Conservation (phyloP, 2,888 invertebrate genomes). For the Pocota personata region DNA sequence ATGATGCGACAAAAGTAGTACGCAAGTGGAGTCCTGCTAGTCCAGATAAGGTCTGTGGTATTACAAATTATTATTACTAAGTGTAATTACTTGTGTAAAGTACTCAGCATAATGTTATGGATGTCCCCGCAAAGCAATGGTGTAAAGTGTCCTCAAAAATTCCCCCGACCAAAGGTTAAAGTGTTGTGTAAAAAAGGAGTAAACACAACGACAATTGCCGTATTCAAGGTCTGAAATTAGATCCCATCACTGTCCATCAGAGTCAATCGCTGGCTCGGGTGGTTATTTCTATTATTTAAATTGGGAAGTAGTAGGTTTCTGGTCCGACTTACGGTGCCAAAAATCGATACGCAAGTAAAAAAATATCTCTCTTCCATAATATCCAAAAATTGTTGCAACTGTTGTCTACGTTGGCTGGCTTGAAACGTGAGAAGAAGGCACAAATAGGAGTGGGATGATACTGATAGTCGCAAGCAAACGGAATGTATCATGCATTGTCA, state of each 20-base stretch:
- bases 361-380: no score
- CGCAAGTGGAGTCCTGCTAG: slow-evolving; percentile 5
- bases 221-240: neutral
- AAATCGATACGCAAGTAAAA: no score
- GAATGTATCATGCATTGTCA: no score
- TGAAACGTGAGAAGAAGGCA: no score
- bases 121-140: neutral
- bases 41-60: slow-evolving; percentile 33
- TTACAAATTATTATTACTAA: slow-evolving; percentile 36
- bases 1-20: slow-evolving; percentile 26
- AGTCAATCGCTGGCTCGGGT: neutral
- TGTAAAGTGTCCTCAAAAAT: neutral
- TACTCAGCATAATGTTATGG: neutral
- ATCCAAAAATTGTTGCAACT: no score
- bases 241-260: no score
- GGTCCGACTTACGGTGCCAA: no score
- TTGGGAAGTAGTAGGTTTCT: no score
- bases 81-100: slow-evolving; percentile 28
- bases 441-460: no score
- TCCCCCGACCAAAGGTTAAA: neutral
- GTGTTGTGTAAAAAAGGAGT: neutral
- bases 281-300: no score
- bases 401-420: no score
- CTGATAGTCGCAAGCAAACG: no score
- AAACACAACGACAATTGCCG: neutral